Percentiles rank a stretch among this genome's conserved stretches.
Conservation (phyloP, 2,113 vertebrate genomes). For the Aptenodytes patagonicus region DNA sequence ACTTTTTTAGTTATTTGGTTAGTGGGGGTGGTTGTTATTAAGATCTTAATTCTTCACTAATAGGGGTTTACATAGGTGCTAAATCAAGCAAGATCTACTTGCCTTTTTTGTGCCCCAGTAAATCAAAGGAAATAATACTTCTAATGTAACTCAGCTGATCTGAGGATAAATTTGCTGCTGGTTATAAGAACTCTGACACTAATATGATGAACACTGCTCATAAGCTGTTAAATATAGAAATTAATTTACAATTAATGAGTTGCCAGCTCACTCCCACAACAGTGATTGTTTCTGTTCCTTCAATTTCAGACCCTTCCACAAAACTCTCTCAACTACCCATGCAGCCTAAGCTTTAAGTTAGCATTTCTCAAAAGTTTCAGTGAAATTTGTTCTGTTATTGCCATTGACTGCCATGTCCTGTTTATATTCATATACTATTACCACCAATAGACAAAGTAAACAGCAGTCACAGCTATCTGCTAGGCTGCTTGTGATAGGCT, state of each 20-base stretch:
- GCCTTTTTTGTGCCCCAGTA: not conserved
- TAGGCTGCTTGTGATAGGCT: not conserved
- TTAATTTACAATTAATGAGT: not conserved
- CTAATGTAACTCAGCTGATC: not conserved
- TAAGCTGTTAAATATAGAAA: conserved; percentile 2
- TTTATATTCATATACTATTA: not conserved
- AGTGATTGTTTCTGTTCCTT: not conserved
- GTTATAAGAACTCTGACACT: not conserved
- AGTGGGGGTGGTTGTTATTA: not conserved
- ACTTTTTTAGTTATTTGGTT: not conserved
- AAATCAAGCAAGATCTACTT: not conserved
- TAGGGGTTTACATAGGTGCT: not conserved
- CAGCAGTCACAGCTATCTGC: not conserved
- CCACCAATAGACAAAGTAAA: not conserved
- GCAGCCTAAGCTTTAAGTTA: not conserved
- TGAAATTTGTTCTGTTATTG: not conserved
- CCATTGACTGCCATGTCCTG: not conserved
- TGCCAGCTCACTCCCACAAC: not conserved
- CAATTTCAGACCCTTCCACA: not conserved
- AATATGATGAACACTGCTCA: not conserved
- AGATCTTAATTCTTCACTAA: not conserved
- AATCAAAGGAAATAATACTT: not conserved
- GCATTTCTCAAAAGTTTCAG: not conserved
- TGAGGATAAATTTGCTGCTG: not conserved
- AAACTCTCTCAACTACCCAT: not conserved